A percentile compares a stretch with the other conserved stretches of the same genome.
Evolutionary conservation across 1,140 invertebrate species (phyloP).

Genomic region (Lethocerus indicus): DNA sequence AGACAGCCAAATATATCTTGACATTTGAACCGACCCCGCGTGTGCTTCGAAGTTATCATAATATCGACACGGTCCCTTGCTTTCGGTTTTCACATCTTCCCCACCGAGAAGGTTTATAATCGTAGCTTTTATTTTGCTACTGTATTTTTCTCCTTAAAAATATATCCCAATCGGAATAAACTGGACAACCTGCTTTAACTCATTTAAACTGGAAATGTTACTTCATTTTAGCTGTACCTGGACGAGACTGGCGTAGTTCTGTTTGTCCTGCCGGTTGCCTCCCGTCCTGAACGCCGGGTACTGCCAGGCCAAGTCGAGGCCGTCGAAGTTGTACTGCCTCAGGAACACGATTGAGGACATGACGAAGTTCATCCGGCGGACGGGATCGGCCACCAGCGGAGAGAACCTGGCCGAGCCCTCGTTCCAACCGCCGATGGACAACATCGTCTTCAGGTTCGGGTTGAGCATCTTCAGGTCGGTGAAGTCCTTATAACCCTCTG

Average conservation of each 20-base stretch:
- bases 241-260: constrained; percentile 13
- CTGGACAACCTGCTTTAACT: too few species aligned
- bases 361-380: constrained; percentile 49
- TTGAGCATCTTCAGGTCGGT: background rate
- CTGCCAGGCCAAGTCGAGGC: constrained; percentile 81
- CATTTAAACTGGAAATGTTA: too few species aligned
- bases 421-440: constrained; percentile 80
- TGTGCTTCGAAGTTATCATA: too few species aligned
- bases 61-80: too few species aligned
- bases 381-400: constrained; percentile 51
- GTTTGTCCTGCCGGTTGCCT: constrained; percentile 3
- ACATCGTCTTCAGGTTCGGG: constrained; percentile 39
- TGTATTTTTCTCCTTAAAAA: too few species aligned
- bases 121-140: too few species aligned
- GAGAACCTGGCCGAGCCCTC: constrained; percentile 75
- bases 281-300: constrained; percentile 40
- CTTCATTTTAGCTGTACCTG: too few species aligned
- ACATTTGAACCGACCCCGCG: too few species aligned
- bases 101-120: too few species aligned
- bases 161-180: too few species aligned
- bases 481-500: constrained; percentile 7
- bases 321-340: constrained; percentile 68
- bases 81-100: too few species aligned
- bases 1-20: too few species aligned
- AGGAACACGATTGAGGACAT: constrained; percentile 55